Conservation (phyloP, 2,113 vertebrate genomes). For the Coreoperca whiteheadi region DNA sequence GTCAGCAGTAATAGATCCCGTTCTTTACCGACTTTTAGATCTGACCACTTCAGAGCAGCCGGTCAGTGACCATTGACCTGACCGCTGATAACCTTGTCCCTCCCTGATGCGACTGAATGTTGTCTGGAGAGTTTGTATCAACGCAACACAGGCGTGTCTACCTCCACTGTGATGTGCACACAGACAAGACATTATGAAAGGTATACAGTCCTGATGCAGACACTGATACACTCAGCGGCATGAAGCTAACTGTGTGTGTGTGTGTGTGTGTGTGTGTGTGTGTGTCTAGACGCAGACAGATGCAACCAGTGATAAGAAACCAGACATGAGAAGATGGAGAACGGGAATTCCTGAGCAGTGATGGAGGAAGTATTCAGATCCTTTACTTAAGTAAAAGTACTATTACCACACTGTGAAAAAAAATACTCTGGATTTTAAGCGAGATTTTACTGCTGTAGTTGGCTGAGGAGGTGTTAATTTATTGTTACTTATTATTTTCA, state of each 20-base stretch:
- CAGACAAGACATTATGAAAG: constrained; percentile 35
- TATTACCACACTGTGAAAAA: too few relatives aligned
- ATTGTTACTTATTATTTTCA: too few relatives aligned
- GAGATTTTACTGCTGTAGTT: too few relatives aligned
- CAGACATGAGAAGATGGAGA: constrained; percentile 23
- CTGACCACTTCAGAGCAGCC: constrained; percentile 46
- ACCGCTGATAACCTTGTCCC: constrained; percentile 55
- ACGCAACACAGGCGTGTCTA: not conserved
- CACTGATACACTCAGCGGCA: constrained; percentile 42
- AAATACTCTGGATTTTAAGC: too few relatives aligned
- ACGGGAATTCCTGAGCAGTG: not conserved
- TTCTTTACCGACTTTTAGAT: constrained; percentile 28
- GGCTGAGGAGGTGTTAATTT: too few relatives aligned
- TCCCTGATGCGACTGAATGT: constrained; percentile 13
- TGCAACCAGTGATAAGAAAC: constrained; percentile 38
- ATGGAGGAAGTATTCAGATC: too few relatives aligned
- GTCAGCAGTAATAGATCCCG: constrained; percentile 42
- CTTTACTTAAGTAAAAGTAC: too few relatives aligned
- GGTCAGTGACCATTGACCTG: constrained; percentile 60
- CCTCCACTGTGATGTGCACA: not conserved
- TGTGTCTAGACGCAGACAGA: constrained; percentile 26
- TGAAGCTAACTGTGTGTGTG: constrained; percentile 9
- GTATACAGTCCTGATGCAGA: constrained; percentile 46
- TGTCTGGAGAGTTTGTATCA: constrained; percentile 26
- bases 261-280: constrained; percentile 14